These are phyloP conservation scores for Mustelus asterias DNA, from an alignment of 2,113 vertebrate genomes.

Conservation along the genomic window DNA sequence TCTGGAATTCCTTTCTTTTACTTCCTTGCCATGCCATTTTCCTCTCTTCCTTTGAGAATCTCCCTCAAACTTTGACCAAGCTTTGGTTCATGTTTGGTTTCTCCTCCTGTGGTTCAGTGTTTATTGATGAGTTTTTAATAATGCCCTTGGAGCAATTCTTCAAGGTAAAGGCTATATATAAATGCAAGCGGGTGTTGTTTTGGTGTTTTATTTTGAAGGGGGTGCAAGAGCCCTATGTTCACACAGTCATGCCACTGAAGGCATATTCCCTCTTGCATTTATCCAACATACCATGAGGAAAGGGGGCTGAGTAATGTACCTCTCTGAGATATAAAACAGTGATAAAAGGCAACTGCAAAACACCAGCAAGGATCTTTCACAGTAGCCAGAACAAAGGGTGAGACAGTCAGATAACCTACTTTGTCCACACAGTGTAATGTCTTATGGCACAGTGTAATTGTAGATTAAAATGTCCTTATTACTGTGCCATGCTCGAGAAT, in stretches of 20 bases:
- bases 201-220: neutral
- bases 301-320: neutral
- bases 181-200: neutral
- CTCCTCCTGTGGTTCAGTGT: neutral
- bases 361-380: neutral
- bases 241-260: neutral
- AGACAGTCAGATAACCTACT: neutral
- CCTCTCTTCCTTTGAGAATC: neutral
- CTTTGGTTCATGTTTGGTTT: neutral
- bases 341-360: neutral
- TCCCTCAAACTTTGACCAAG: neutral
- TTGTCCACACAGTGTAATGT: neutral
- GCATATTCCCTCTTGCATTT: neutral
- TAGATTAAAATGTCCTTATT: neutral
- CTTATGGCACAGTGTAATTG: neutral
- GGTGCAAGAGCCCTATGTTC: neutral
- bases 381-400: neutral
- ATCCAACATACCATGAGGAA: neutral
- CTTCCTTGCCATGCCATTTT: neutral
- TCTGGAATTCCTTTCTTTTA: neutral
- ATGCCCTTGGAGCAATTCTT: neutral
- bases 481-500: neutral
- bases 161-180: neutral
- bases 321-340: neutral
- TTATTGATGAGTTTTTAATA: neutral